Evolutionary conservation across 2,113 vertebrate genomes (phyloP).

Genomic region (Albula glossodonta): DNA sequence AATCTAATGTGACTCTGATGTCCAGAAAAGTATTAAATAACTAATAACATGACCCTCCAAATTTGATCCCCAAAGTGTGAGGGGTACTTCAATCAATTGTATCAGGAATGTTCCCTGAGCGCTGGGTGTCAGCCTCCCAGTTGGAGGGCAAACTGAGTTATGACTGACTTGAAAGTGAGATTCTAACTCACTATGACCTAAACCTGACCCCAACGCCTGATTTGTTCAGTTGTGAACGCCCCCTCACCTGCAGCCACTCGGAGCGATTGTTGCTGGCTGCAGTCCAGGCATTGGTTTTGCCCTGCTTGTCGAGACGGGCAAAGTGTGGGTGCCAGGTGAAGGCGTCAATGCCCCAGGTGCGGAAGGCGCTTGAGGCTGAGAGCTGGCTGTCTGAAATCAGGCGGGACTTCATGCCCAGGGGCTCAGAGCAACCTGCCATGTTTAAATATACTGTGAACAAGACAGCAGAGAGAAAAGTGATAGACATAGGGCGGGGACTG

Average conservation of each 20-base stretch:
- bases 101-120: not conserved
- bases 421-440: conserved; percentile 85
- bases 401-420: conserved; percentile 87
- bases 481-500: conserved; percentile 23
- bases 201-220: not conserved
- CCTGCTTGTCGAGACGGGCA: conserved; percentile 85
- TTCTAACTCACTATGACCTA: not conserved
- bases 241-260: conserved; percentile 90
- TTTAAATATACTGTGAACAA: conserved; percentile 80
- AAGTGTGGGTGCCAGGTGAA: conserved; percentile 89
- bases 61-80: not conserved
- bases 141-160: not conserved
- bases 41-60: not conserved
- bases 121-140: not conserved
- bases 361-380: conserved; percentile 84
- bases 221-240: no score
- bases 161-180: not conserved
- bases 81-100: not conserved
- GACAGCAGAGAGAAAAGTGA: conserved; percentile 35
- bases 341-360: conserved; percentile 85
- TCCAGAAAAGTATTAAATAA: not conserved
- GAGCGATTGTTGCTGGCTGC: conserved; percentile 71
- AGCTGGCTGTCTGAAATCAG: conserved; percentile 81
- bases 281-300: conserved; percentile 94
- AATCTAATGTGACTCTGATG: not conserved